phyloP scores from a whole-genome alignment of 2,113 vertebrate genomes.

The Crotalus horridus region DNA sequence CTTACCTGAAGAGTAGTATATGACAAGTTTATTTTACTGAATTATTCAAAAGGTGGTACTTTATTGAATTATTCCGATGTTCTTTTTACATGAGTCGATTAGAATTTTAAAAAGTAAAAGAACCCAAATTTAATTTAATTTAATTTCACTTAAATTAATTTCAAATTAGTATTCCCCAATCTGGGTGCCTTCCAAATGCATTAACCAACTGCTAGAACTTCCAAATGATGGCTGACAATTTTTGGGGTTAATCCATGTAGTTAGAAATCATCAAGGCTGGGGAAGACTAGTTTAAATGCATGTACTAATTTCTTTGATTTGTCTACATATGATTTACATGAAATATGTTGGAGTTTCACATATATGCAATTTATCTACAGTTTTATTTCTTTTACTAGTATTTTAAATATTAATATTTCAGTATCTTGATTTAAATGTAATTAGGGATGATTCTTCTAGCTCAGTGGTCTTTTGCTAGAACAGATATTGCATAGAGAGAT shows the following conservation, averaged over 20 bases:
- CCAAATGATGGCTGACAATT: background rate
- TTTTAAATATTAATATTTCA: background rate
- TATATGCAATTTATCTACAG: background rate
- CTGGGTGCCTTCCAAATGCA: background rate
- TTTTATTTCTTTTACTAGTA: background rate
- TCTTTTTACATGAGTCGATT: background rate
- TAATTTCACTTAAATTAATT: background rate
- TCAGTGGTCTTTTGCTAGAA: background rate
- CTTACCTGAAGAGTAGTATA: background rate
- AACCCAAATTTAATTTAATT: conserved; percentile 1
- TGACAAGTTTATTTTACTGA: background rate
- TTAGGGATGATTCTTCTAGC: background rate
- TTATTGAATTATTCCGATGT: background rate
- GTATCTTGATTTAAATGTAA: background rate
- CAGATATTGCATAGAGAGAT: background rate
- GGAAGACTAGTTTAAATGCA: background rate
- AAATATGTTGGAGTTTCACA: background rate
- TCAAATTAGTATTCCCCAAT: background rate
- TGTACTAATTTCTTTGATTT: background rate
- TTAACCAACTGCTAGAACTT: background rate
- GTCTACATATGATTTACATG: conserved; percentile 5
- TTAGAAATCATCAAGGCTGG: background rate
- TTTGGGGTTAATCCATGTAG: background rate
- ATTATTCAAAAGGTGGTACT: background rate
- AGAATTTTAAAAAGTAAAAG: background rate